These are phyloP conservation scores for Dryoscopus gambensis DNA, from an alignment of 2,113 vertebrate species.

Conservation along the genomic window DNA sequence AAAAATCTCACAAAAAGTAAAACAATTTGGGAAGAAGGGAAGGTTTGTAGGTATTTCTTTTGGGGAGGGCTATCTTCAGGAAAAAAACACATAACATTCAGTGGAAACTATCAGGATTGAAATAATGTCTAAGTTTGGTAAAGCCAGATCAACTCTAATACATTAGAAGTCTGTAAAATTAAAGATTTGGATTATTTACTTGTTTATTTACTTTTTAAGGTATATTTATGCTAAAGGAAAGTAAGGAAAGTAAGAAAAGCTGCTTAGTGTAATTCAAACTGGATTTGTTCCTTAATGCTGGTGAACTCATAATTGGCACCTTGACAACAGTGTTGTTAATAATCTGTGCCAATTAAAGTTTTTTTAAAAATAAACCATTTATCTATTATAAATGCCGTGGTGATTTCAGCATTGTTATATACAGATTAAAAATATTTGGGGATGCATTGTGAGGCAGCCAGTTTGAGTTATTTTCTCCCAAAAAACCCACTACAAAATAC, in stretches of 20 bases:
- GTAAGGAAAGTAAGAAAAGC: neutral
- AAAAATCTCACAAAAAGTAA: conserved; percentile 43
- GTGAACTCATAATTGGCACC: neutral
- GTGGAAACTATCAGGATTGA: neutral
- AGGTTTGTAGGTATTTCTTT: neutral
- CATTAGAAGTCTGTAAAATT: neutral
- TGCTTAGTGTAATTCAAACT: neutral
- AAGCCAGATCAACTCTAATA: conserved; percentile 7
- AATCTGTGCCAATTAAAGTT: conserved; percentile 61
- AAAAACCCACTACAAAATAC: neutral
- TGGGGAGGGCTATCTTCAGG: neutral
- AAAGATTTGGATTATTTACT: neutral
- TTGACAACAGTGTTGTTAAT: conserved; percentile 20
- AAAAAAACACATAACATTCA: neutral
- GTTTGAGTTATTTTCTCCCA: neutral
- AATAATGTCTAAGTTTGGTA: neutral
- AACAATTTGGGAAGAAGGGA: neutral
- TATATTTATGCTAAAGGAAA: conserved; percentile 4
- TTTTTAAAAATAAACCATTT: conserved; percentile 53
- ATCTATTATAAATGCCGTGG: conserved; percentile 56
- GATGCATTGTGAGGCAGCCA: neutral
- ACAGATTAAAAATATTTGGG: conserved; percentile 48
- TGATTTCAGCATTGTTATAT: conserved; percentile 55
- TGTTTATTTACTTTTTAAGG: neutral
- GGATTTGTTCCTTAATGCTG: neutral